These are phyloP conservation scores for Oenanthe melanoleuca DNA, from an alignment of 2,113 vertebrate species.

Conservation along the genomic window DNA sequence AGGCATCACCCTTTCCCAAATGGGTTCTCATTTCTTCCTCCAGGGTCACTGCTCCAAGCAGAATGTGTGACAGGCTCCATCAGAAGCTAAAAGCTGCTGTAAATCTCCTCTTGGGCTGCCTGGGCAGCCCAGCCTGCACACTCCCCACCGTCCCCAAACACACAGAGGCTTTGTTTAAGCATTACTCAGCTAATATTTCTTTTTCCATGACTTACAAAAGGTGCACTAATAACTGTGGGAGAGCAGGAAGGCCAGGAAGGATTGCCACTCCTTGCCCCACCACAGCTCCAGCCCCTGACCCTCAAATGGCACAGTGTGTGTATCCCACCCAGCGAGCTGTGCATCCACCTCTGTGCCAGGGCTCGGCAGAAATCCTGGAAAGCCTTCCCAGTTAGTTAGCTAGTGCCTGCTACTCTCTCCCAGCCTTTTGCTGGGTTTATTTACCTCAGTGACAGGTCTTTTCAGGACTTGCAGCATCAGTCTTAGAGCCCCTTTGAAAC, in stretches of 20 bases:
- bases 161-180: not conserved
- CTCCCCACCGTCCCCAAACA: fast-evolving
- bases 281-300: fast-evolving
- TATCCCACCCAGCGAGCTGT: fast-evolving
- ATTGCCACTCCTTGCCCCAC: not conserved
- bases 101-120: not conserved
- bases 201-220: not conserved
- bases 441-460: not conserved
- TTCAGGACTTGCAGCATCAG: not conserved
- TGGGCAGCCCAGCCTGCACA: not conserved
- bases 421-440: not conserved
- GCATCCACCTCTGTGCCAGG: fast-evolving
- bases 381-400: not conserved
- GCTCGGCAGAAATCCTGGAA: not conserved
- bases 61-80: not conserved
- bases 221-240: not conserved
- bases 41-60: not conserved
- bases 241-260: not conserved
- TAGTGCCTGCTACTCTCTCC: not conserved
- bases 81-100: not conserved
- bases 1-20: not conserved
- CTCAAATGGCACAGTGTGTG: fast-evolving
- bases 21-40: not conserved
- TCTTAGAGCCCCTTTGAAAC: not conserved
- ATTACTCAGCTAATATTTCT: not conserved